These are phyloP conservation scores for Holothuria glaberrima DNA, from an alignment of 35 echinoderm and acorn worm species.

Conservation along the genomic window DNA sequence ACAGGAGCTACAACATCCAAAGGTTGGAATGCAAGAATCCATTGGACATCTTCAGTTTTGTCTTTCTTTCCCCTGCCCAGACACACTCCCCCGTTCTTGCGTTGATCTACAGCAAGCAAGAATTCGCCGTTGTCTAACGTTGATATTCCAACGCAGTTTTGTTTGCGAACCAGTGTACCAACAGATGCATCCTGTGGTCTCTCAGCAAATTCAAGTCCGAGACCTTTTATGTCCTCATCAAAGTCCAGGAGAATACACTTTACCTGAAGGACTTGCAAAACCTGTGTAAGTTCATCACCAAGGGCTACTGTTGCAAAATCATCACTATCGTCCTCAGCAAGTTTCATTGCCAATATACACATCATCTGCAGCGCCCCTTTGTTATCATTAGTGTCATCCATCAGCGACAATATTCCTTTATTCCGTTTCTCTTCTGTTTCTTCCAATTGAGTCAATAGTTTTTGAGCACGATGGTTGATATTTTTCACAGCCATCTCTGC, in stretches of 20 bases:
- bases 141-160: constrained; percentile 44
- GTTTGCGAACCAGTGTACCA: constrained; percentile 26
- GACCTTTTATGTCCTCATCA: constrained; percentile 31
- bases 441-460: constrained; percentile 2
- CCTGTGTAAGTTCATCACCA: constrained; percentile 18
- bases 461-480: constrained; percentile 36
- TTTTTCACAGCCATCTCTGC: constrained; percentile 43
- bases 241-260: background rate
- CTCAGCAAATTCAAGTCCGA: constrained; percentile 38
- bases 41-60: constrained; percentile 14
- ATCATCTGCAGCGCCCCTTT: constrained; percentile 34
- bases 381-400: constrained; percentile 46
- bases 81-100: constrained; percentile 28
- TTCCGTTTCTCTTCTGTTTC: constrained; percentile 31
- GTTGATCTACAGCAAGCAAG: constrained; percentile 39
- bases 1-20: constrained; percentile 35
- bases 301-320: constrained; percentile 39
- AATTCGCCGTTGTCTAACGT: constrained; percentile 45
- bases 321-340: constrained; percentile 40
- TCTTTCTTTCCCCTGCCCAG: background rate
- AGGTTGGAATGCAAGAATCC: constrained; percentile 49
- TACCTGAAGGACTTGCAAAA: background rate
- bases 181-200: constrained; percentile 43
- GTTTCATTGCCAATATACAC: background rate
- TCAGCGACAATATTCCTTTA: constrained; percentile 16